A percentile compares a stretch with the other conserved stretches of the same genome.
Evolutionary conservation across 2,797 vertebrate genomes (phyloP).

Genomic region (Xerus rutilus): DNA sequence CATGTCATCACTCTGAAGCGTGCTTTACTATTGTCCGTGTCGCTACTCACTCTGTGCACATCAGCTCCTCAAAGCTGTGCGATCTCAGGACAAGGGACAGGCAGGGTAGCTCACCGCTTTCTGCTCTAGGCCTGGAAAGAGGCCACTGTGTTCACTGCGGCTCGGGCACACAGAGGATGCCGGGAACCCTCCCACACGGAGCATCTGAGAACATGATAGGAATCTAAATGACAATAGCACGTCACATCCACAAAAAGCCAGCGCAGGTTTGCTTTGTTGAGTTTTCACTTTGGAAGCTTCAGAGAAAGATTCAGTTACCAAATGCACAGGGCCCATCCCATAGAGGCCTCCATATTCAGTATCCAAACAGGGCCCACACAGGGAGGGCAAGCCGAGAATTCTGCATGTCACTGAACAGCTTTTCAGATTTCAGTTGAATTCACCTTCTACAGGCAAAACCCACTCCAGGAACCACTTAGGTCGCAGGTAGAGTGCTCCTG

Average conservation of each 20-base stretch:
- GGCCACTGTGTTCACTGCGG: accelerated
- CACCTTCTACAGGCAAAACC: background rate
- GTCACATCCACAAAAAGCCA: background rate
- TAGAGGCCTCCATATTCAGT: accelerated
- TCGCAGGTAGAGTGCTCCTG: background rate
- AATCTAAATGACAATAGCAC: accelerated
- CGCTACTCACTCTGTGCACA: accelerated
- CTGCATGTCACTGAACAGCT: background rate
- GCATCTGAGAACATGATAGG: background rate
- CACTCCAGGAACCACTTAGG: background rate
- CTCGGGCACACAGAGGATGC: accelerated
- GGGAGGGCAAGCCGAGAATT: too few species aligned
- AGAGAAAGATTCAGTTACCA: background rate
- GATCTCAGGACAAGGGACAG: accelerated
- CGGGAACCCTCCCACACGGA: accelerated
- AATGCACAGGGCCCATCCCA: background rate
- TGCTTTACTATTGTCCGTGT: accelerated
- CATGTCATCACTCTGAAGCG: background rate
- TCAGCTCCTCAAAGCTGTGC: too few species aligned
- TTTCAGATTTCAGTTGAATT: background rate
- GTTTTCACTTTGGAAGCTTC: background rate
- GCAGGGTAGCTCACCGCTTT: too few species aligned
- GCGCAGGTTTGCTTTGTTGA: background rate
- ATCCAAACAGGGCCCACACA: accelerated
- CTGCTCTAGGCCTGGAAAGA: background rate